Base-by-base conservation (phyloP, 2,797 vertebrate species). In the Gallinago solitaria region DNA sequence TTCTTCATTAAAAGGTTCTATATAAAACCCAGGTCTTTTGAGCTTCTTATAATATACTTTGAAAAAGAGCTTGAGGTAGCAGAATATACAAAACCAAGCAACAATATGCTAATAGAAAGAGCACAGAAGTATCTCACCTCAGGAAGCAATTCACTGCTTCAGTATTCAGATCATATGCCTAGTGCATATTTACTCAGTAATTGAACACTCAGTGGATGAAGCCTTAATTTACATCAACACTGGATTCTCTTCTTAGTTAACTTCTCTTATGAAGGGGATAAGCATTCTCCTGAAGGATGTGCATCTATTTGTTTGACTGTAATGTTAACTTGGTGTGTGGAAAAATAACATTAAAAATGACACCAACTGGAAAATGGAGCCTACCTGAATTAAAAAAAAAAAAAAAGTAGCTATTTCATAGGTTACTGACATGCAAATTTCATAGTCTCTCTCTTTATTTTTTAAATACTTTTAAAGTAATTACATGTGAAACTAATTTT, bases 1-100 rank as follows among this genome's bases (percentile, higher is more conserved):
- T 96, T 96, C 79, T 96, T 96, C 73, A 87, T 95, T 97, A 93
- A 86, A 95, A 94, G 48, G 87, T 64, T 92, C 89, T 83, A 56
- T 79, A 74, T 33, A 73, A 37, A 33, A 84, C 20, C 7, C 51
- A 81, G 74, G 47, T 25, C 33, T 86, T 92, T 61, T 87, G 79
- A 96, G 79, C 45, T 95, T 97, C 90, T 92, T 83, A 65, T 77
- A 91, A 28, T 8, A 45, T 63, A 24, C 15, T 96, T 94, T 69
- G 71, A 81, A 93, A 90, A 95, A 95, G 53, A 95, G 45, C 76
- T 95, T 56, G 7, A 95, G 45, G n/a, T 84, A 89, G 77, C 33
- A 70, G 75, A 96, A 96, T 77, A 74, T 37, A 87, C 30, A 78
- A 94, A 96, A 83, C 53, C 51, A 97, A 94, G 85, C 28, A 96